These are phyloP conservation scores for Tenebrosternarchus preto DNA, from an alignment of 2,113 vertebrate species.

Conservation along the genomic window DNA sequence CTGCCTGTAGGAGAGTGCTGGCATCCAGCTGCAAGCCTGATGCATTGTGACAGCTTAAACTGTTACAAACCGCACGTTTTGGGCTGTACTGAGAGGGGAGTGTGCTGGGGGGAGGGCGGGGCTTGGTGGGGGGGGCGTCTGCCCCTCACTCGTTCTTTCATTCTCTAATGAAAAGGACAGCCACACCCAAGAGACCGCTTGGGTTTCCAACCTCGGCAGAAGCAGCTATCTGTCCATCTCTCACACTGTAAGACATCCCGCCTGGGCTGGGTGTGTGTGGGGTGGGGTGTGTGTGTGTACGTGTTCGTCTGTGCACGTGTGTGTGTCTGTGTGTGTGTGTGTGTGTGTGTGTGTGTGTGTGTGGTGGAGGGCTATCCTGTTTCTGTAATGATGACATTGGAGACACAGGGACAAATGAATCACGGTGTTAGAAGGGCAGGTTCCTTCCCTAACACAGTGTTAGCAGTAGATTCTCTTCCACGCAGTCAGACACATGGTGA, in stretches of 20 bases:
- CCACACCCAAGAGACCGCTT: constrained; percentile 73
- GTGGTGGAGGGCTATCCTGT: constrained; percentile 16
- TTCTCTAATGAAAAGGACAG: constrained; percentile 69
- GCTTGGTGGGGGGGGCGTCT: constrained; percentile 20
- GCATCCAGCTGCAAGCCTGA: constrained; percentile 42
- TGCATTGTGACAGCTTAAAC: constrained; percentile 71
- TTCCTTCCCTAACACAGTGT: constrained; percentile 18
- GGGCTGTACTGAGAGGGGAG: constrained; percentile 59
- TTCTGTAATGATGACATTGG: constrained; percentile 36
- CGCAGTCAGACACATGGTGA: background rate
- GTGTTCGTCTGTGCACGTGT: background rate
- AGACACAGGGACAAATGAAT: constrained; percentile 41
- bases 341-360: constrained; percentile 26
- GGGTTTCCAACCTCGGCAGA: constrained; percentile 67
- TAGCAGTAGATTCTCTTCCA: background rate
- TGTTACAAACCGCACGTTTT: constrained; percentile 69
- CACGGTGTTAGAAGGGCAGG: constrained; percentile 28
- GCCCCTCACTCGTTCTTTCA: constrained; percentile 66
- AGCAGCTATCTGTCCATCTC: constrained; percentile 77
- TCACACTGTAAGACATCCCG: constrained; percentile 60
- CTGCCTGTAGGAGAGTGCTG: constrained; percentile 26
- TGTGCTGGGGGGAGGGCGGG: constrained; percentile 38
- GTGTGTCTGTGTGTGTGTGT: constrained; percentile 10
- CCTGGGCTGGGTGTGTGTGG: constrained; percentile 18
- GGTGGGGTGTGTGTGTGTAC: background rate